These are phyloP conservation scores for Panthera tigris DNA, from an alignment of 2,113 vertebrate species.

Conservation along the genomic window DNA sequence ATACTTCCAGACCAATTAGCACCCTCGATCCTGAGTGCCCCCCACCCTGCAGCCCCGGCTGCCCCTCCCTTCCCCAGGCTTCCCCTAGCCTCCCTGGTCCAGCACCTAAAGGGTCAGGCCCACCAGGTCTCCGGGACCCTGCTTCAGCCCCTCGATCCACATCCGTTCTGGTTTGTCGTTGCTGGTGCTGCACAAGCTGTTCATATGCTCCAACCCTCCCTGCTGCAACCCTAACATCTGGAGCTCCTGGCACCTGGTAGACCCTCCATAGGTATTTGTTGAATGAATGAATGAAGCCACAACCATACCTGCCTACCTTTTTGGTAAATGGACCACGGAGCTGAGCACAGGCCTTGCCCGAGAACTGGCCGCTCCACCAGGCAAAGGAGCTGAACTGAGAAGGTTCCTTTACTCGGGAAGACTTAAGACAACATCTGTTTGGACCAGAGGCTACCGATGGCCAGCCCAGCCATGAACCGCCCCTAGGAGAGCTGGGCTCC, in stretches of 20 bases:
- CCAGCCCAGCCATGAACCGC: accelerated
- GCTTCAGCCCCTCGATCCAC: too few species aligned
- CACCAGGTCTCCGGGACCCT: accelerated
- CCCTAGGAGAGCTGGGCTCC: not conserved
- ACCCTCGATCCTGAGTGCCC: not conserved
- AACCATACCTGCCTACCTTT: not conserved
- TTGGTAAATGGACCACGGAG: not conserved
- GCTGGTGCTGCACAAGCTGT: not conserved
- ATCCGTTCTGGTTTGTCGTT: not conserved
- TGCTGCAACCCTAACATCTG: too few species aligned
- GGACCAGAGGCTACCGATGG: not conserved
- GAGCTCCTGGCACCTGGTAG: not conserved
- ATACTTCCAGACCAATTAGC: not conserved
- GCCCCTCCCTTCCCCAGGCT: not conserved
- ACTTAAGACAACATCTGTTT: not conserved
- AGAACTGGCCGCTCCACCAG: not conserved
- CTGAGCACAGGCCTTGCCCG: not conserved
- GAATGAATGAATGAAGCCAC: not conserved
- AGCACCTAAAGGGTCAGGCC: not conserved
- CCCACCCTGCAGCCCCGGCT: not conserved
- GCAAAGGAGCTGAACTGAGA: not conserved
- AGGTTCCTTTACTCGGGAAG: accelerated
- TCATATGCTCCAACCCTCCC: accelerated
- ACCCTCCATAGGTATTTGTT: accelerated
- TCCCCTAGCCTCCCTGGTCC: not conserved